Evolutionary conservation across 2,113 vertebrate species (phyloP).

Genomic region (Dasyurus viverrinus): DNA sequence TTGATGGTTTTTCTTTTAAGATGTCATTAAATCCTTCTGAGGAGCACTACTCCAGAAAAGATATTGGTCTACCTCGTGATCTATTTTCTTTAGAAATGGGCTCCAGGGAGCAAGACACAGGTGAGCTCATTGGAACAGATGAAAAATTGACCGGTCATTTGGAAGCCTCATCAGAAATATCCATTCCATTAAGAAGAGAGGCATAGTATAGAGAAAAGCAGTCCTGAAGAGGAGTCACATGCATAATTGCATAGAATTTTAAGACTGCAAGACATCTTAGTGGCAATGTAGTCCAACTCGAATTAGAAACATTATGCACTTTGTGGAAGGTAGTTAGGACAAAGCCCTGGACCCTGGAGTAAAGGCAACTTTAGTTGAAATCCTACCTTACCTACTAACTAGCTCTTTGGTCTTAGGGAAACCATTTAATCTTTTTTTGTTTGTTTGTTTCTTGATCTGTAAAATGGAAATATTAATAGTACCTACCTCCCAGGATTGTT

Average conservation of each 20-base stretch:
- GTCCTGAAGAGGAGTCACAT: not conserved
- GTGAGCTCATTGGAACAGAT: not conserved
- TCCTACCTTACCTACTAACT: not conserved
- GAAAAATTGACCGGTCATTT: not conserved
- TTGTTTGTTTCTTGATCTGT: not conserved
- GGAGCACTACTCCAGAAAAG: not conserved
- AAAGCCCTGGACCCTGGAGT: not conserved
- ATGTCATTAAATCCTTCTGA: not conserved
- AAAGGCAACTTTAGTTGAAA: not conserved
- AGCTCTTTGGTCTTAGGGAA: not conserved
- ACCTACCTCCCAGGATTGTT: not conserved
- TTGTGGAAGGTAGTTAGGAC: not conserved
- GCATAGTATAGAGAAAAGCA: not conserved
- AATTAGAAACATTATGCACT: not conserved
- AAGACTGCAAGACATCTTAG: not conserved
- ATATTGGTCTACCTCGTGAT: not conserved
- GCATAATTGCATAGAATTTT: not conserved
- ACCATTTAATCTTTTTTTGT: not conserved
- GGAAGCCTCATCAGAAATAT: not conserved
- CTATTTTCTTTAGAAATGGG: conserved; percentile 2
- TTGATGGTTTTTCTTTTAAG: not conserved
- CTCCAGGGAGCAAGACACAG: not conserved
- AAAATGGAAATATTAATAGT: not conserved
- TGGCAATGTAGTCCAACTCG: not conserved
- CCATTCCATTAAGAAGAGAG: not conserved